Evolutionary conservation across 2,113 vertebrate genomes (phyloP), one percentile per base, ranked within the genome.

Genomic region (Colius striatus): DNA sequence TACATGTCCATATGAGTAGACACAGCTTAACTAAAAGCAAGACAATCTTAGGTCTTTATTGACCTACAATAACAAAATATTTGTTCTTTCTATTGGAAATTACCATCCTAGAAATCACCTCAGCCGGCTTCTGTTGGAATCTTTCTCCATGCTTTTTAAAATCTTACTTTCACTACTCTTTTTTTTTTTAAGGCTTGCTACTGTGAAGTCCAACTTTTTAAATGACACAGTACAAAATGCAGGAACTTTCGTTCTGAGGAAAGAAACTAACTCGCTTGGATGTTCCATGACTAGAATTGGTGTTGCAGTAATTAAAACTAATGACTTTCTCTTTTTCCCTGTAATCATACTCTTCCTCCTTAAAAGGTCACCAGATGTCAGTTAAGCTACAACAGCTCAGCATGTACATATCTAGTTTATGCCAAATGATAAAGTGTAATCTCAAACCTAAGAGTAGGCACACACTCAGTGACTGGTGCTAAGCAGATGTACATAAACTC

Each of bases 401-500:
- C 29, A 22, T 34, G 29, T 55, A 77, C 22, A 13, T 18, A 70
- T 13, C 51, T 30, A 55, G 38, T 67, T 74, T 77, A 84, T 80
- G 73, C 67, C 75, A 94, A 94, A 93, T 25, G 22, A 76, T 63
- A 77, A 88, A 90, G 38, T 53, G 30, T 77, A 92, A 88, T 43
- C 60, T 75, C 80, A 65, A 88, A 84, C 47, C 65, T 73, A 94
- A 86, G 88, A 93, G 90, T 81, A 86, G 89, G 92, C 79, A 93
- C 58, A 41, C 14, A 92, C 89, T 61, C 11, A 11, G 79, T 34
- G 72, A 27, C 23, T 97, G 89, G 91, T 97, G 96, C 92, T 95
- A 94, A 96, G 73, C 92, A 97, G 94, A 96, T 96, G 94, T 95
- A 95, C 90, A 96, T 84, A 90, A 94, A 96, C 92, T 90, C 72